Percentiles rank a stretch among this genome's conserved stretches.
phyloP scores from a whole-genome alignment of 2,888 invertebrate species.

The Byasa hedistus region DNA sequence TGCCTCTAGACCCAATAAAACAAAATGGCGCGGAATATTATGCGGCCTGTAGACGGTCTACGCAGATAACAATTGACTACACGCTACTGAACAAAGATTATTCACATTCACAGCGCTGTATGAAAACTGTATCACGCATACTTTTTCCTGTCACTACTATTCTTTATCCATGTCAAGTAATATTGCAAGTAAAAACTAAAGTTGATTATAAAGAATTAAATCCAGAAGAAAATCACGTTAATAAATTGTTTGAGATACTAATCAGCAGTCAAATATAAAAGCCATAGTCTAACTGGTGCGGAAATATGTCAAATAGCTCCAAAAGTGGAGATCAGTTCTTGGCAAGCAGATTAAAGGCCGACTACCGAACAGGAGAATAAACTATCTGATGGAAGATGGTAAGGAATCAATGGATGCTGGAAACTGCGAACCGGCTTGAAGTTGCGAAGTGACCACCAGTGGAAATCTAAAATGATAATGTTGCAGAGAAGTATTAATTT shows the following conservation, averaged over 20 bases:
- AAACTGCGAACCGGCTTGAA: too few species aligned
- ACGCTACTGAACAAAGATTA: slow-evolving; percentile 9
- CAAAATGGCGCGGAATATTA: slow-evolving; percentile 16
- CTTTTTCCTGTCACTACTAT: not conserved
- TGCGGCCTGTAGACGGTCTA: not conserved
- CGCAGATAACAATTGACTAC: slow-evolving; percentile 5
- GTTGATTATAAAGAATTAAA: not conserved
- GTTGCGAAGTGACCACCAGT: too few species aligned
- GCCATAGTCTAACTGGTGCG: too few species aligned
- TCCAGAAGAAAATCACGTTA: not conserved
- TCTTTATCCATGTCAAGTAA: not conserved
- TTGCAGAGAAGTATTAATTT: not conserved
- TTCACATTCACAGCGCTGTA: not conserved
- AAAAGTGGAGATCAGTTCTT: not conserved
- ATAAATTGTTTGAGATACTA: not conserved
- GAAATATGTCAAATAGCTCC: too few species aligned
- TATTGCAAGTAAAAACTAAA: not conserved
- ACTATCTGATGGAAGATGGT: too few species aligned
- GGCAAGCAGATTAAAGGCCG: too few species aligned
- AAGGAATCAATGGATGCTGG: too few species aligned
- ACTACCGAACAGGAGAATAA: too few species aligned
- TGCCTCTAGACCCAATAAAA: slow-evolving; percentile 7
- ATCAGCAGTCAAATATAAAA: not conserved
- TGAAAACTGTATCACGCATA: not conserved
- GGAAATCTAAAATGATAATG: too few species aligned